These are phyloP conservation scores for Bombyx mandarina DNA, from an alignment of 1,140 invertebrate species.

Conservation along the genomic window DNA sequence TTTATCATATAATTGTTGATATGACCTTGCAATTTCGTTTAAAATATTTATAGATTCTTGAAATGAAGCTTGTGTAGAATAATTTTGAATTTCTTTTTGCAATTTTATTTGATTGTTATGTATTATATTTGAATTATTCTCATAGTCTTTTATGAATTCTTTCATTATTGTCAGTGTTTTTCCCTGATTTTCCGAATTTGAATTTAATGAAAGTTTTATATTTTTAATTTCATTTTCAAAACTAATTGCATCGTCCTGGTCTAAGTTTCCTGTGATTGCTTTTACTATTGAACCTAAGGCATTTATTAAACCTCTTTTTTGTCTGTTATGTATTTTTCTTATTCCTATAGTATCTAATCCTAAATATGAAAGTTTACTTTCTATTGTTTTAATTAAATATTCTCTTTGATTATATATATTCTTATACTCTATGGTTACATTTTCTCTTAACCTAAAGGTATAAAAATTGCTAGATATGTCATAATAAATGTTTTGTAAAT, in stretches of 20 bases:
- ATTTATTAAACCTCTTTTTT: constrained; percentile 4
- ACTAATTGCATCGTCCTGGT: constrained; percentile 3
- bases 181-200: background rate
- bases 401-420: constrained; percentile 13
- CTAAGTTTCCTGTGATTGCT: constrained; percentile 7
- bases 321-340: background rate
- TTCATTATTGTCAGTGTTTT: constrained; percentile 12
- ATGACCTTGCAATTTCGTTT: constrained; percentile 13
- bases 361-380: constrained; percentile 23
- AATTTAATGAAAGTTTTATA: constrained; percentile 1
- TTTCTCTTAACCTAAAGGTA: constrained; percentile 16
- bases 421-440: background rate
- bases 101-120: constrained; percentile 6
- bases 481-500: constrained; percentile 13
- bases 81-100: constrained; percentile 1
- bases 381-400: constrained; percentile 18
- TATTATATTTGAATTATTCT: constrained; percentile 10
- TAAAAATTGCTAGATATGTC: constrained; percentile 18
- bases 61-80: constrained; percentile 1
- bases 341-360: constrained; percentile 13
- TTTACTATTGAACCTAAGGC: constrained; percentile 7
- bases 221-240: constrained; percentile 15
- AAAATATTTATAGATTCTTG: constrained; percentile 7
- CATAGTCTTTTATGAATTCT: constrained; percentile 13
- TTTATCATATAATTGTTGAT: constrained; percentile 19